These are phyloP conservation scores for Elysia crispata DNA, from an alignment of 2,888 invertebrate species.

Conservation along the genomic window DNA sequence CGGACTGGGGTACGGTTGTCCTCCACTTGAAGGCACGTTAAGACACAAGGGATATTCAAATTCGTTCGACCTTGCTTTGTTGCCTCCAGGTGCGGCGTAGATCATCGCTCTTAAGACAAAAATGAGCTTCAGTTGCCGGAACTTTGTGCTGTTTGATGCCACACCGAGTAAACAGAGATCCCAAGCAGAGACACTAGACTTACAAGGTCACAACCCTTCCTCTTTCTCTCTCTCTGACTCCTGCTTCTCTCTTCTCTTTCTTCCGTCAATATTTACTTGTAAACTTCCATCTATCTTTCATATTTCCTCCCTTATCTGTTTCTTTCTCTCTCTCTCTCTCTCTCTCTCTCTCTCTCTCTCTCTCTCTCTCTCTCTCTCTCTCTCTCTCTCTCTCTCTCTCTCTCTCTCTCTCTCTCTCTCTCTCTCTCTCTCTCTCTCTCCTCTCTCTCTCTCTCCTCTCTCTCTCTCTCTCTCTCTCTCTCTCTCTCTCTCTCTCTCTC, in stretches of 20 bases:
- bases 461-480: not conserved
- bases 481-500: not conserved
- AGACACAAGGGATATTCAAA: not conserved
- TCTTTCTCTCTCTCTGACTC: not conserved
- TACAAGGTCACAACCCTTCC: not conserved
- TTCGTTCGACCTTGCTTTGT: not conserved
- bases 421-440: slow-evolving; percentile 11
- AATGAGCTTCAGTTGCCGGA: too few species aligned
- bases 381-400: not conserved
- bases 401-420: too few species aligned
- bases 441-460: slow-evolving; percentile 16
- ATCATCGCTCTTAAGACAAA: too few species aligned
- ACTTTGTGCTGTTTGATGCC: too few species aligned
- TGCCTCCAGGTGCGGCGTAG: too few species aligned
- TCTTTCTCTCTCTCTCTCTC: slow-evolving; percentile 10
- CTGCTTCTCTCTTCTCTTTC: too few species aligned
- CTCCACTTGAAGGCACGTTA: too few species aligned
- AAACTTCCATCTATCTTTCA: not conserved
- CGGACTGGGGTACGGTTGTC: too few species aligned
- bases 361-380: not conserved
- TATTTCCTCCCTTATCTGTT: too few species aligned
- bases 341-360: slow-evolving; percentile 1
- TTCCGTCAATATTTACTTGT: too few species aligned
- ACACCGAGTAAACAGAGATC: too few species aligned
- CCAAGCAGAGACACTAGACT: too few species aligned